phyloP scores from a whole-genome alignment of 2,113 vertebrate species.

The Podarcis raffonei region DNA sequence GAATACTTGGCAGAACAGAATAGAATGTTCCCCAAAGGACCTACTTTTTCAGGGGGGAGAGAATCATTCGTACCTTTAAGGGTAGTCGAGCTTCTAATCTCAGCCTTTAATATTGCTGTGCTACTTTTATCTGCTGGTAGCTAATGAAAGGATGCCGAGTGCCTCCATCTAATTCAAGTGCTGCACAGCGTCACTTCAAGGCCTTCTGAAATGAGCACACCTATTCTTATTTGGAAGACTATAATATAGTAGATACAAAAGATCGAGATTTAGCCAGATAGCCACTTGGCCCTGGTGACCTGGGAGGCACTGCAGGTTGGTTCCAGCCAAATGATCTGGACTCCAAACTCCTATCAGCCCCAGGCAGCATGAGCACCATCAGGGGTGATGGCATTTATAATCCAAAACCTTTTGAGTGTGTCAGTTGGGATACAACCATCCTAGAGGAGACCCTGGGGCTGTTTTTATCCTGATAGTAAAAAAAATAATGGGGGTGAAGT shows the following conservation, averaged over 20 bases:
- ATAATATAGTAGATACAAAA: not conserved
- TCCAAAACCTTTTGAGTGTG: too few relatives aligned
- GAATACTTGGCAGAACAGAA: conserved; percentile 22
- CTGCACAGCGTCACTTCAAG: conserved; percentile 15
- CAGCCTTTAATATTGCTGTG: conserved; percentile 25
- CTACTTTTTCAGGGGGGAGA: conserved; percentile 26
- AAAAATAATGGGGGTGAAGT: not conserved
- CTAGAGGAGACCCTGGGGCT: not conserved
- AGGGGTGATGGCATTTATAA: too few relatives aligned
- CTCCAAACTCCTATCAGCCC: too few relatives aligned
- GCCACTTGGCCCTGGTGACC: not conserved
- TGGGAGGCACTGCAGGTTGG: not conserved
- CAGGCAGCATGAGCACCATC: not conserved
- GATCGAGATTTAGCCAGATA: not conserved
- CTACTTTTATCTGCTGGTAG: not conserved
- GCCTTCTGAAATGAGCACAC: not conserved
- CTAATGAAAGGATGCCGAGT: conserved; percentile 10
- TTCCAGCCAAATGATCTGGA: too few relatives aligned
- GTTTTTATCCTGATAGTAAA: not conserved
- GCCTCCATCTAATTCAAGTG: conserved; percentile 5
- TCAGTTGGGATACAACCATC: too few relatives aligned
- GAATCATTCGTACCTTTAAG: conserved; percentile 72
- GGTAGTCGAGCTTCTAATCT: conserved; percentile 39
- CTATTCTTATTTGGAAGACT: not conserved
- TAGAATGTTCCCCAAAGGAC: conserved; percentile 57